Evolutionary conservation across 1,140 invertebrate species (phyloP), one percentile per base, ranked within the genome.

Genomic region (Drosophila mauritiana): DNA sequence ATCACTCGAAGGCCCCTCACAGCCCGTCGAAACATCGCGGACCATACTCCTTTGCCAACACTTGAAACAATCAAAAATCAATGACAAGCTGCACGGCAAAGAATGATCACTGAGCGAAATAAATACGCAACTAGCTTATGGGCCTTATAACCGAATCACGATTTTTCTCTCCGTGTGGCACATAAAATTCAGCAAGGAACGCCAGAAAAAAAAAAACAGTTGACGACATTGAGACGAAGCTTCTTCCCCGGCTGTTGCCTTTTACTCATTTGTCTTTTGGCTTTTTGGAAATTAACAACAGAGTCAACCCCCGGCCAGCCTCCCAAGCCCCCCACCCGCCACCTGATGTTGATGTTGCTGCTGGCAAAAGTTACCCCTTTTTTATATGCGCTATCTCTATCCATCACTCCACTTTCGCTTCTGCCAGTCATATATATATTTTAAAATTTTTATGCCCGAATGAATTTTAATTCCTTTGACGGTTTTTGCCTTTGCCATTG

Each of bases 401-500:
- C 76, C 52, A 77, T 52, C 73, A 58, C 64, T 67, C 56, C 45
- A 37, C 20, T n/a, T 52, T n/a, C 10, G 31, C 22, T 13, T 3
- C 27, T 10, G 43, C 42, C 62, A 67, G 31, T 51, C 51, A 62
- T 67, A 73, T 88, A 78, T 89, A 88, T 89, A 89, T 89, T 89
- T 89, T 74, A 82, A 84, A 89, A 89, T 89, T 89, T 89, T 78
- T 89, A 80, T 90, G 84, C 84, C 85, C 84, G 84, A 89, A 89
- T 89, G 84, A 89, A 68, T 89, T 89, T 89, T 89, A 89, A 89
- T 89, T 89, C 84, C 84, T 89, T 89, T 89, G 85, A 89, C 84
- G 84, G 80, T 84, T 89, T 51, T 64, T 75, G 67, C 69, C 73
- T 70, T 73, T 88, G 74, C 74, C 82, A 78, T 78, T 86, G 83